These are phyloP conservation scores for Varanus salvator DNA, from an alignment of 2,113 vertebrate genomes.

Conservation along the genomic window DNA sequence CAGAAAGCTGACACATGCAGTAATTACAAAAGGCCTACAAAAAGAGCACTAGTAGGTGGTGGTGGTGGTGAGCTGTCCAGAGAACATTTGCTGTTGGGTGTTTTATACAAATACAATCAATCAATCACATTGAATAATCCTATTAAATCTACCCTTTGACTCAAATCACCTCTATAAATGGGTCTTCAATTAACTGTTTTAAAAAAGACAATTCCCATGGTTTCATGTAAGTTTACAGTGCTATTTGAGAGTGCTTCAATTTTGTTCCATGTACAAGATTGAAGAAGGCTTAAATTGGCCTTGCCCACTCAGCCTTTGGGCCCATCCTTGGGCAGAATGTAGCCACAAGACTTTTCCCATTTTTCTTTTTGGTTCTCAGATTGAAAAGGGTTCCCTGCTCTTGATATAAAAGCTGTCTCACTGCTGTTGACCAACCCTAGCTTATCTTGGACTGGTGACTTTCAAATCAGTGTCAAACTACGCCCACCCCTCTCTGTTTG, in stretches of 20 bases:
- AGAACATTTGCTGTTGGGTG: not conserved
- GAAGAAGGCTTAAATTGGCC: too few relatives aligned
- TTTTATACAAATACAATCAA: not conserved
- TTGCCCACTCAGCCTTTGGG: too few relatives aligned
- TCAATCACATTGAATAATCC: not conserved
- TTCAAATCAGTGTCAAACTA: not conserved
- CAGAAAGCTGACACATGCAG: not conserved
- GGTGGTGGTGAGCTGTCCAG: too few relatives aligned
- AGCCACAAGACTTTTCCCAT: not conserved
- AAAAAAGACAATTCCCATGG: not conserved
- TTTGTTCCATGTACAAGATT: too few relatives aligned
- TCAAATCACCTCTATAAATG: not conserved
- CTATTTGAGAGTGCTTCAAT: too few relatives aligned
- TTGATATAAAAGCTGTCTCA: not conserved
- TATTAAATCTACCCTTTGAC: not conserved
- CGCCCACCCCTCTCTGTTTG: too few relatives aligned
- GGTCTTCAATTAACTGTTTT: not conserved
- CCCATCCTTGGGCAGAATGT: not conserved
- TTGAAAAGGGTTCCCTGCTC: too few relatives aligned
- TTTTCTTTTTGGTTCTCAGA: not conserved
- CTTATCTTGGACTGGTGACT: not conserved
- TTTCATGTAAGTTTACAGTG: too few relatives aligned
- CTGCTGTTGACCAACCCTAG: not conserved
- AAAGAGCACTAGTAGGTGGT: not conserved
- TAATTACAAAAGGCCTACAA: not conserved